A percentile compares a stretch with the other conserved stretches of the same genome.
Conservation (phyloP, 2,113 vertebrate species). For the Urocynchramus pylzowi region DNA sequence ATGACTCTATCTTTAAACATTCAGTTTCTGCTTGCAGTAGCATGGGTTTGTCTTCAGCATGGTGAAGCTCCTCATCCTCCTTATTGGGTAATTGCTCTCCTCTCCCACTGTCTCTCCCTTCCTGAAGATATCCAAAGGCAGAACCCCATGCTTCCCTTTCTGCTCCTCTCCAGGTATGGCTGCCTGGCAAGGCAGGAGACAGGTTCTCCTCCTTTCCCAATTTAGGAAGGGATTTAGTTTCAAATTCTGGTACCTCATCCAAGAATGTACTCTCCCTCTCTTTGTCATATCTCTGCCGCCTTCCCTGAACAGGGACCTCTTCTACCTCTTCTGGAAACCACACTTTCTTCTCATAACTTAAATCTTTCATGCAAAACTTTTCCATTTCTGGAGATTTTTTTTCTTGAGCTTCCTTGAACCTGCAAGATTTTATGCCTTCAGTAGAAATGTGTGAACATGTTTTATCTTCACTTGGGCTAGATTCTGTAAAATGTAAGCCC, state of each 20-base stretch:
- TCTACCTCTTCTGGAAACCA: conserved; percentile 78
- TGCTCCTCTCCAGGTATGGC: neutral
- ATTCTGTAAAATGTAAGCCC: conserved; percentile 6
- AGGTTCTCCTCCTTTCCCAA: conserved; percentile 9
- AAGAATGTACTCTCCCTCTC: conserved; percentile 90
- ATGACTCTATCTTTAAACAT: conserved; percentile 59
- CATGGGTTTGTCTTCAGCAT: conserved; percentile 36
- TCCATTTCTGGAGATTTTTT: conserved; percentile 66
- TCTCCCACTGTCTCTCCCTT: neutral
- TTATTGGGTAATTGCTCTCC: neutral
- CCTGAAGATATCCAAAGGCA: neutral
- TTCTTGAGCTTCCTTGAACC: conserved; percentile 1
- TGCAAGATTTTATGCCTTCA: neutral
- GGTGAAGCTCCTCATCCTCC: neutral
- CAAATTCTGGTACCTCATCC: conserved; percentile 79
- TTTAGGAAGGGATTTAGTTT: conserved; percentile 49
- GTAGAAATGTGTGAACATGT: neutral
- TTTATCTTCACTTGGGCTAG: neutral
- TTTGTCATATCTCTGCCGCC: conserved; percentile 77
- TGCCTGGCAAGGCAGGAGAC: neutral
- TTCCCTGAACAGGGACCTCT: conserved; percentile 61
- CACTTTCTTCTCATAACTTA: conserved; percentile 78
- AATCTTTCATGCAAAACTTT: conserved; percentile 64
- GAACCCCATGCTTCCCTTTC: conserved; percentile 6
- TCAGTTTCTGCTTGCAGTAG: conserved; percentile 51